phyloP scores from a whole-genome alignment of 2,797 vertebrate genomes.

The Cuniculus paca region DNA sequence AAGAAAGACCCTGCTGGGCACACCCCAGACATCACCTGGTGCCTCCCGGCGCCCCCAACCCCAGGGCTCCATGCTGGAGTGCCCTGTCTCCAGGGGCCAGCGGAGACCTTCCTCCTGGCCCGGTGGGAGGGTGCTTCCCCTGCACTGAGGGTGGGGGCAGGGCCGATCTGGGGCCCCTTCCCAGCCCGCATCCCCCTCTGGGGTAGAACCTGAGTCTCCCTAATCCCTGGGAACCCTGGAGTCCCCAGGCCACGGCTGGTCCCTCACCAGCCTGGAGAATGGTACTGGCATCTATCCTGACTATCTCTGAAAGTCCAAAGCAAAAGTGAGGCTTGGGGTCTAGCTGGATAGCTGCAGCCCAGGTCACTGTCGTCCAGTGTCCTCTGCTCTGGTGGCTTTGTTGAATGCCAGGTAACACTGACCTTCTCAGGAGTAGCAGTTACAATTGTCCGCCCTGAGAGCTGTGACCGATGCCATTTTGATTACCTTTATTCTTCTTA shows the following conservation, averaged over 20 bases:
- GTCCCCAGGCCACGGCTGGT: neutral
- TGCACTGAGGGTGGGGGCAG: accelerated
- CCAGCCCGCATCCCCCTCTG: neutral
- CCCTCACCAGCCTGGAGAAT: neutral
- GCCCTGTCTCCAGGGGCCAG: accelerated
- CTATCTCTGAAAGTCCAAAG: neutral
- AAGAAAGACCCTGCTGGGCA: accelerated
- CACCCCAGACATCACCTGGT: accelerated
- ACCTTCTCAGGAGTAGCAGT: accelerated
- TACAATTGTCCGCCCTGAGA: accelerated
- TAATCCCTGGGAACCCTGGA: neutral
- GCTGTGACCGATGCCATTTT: no score
- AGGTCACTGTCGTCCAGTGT: neutral
- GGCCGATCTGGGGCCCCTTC: accelerated
- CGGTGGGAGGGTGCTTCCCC: accelerated
- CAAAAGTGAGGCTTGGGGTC: neutral
- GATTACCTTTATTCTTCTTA: neutral
- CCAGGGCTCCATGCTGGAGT: neutral
- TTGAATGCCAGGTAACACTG: accelerated
- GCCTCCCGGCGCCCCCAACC: no score
- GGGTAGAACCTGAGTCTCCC: no score
- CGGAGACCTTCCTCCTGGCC: accelerated
- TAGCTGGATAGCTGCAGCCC: neutral
- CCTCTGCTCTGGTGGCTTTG: accelerated
- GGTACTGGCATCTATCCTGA: neutral